Percentiles rank a stretch among this genome's conserved stretches.
phyloP scores from a whole-genome alignment of 2,113 vertebrate genomes.

The Elephas maximus region DNA sequence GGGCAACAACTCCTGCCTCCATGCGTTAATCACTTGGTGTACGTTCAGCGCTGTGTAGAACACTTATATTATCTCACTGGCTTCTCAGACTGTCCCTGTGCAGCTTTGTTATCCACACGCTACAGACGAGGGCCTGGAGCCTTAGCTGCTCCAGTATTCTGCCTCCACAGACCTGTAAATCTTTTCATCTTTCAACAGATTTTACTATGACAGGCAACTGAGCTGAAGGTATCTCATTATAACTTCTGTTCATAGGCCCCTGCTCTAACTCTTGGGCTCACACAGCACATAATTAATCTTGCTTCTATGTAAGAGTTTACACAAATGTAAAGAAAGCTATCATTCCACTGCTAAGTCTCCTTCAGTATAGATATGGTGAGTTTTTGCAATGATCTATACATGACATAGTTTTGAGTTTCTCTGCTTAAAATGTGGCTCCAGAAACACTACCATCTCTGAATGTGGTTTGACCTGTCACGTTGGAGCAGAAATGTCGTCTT shows the following conservation, averaged over 20 bases:
- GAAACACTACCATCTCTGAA: not conserved
- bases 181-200: not conserved
- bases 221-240: not conserved
- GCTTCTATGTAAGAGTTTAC: not conserved
- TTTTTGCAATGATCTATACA: not conserved
- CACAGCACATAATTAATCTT: not conserved
- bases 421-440: slow-evolving; percentile 11
- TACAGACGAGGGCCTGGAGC: not conserved
- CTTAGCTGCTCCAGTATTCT: not conserved
- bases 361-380: not conserved
- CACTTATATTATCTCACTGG: fast-evolving
- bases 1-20: fast-evolving
- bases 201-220: not conserved
- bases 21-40: not conserved
- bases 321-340: not conserved
- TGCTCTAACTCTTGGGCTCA: not conserved
- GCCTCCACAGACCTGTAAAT: not conserved
- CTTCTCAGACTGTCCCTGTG: not conserved
- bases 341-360: not conserved
- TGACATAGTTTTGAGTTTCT: not conserved
- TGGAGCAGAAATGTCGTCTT: slow-evolving; percentile 17
- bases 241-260: not conserved
- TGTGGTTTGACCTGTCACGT: not conserved
- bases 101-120: fast-evolving
- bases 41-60: fast-evolving